Base-by-base conservation (phyloP, 1,140 invertebrate genomes). In the Oryzaephilus surinamensis region DNA sequence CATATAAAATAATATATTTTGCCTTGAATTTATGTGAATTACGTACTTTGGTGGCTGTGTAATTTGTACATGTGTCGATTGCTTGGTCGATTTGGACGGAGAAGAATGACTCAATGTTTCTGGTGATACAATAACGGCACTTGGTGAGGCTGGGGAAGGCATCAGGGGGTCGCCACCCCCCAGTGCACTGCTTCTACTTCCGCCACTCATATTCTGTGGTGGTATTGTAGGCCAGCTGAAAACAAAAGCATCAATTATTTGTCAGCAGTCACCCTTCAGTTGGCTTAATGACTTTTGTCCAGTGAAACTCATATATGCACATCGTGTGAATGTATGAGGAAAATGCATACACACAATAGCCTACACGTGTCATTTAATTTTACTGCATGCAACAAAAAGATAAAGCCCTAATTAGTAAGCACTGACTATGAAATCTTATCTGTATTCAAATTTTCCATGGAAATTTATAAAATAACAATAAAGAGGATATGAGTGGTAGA, bases 51-150 rank as follows among this genome's bases (percentile, higher is more conserved):
- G 27, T 8, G 43, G 45, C 27, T 35, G 14, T 6, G 43, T 19
- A 16, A 43, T 47, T 32, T 61, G 58, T 4, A 56, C 53, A 16
- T 60, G 57, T 18, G 50, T 44, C 13, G 41, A 34, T 12, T 44
- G 43, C 0, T 53, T 50, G 0, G 52, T 37, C 8, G 40, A 45
- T 8, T 62, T 56, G 4, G 60, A 55, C n/a, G 65, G 65, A 10
- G 56, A 60, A 32, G 74, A 76, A 53, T 70, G 65, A 53, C 77
- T 72, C 35, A 79, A 67, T 26, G 79, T 80, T 65, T 77, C 76
- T 20, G 81, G 79, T 19, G 78, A 81, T 39, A 82, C 79, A 44
- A 84, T 71, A n/a, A 79, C 73, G 16, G 78, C 76, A 36, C 70
- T 73, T 8, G 76, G 72, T 8, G 75, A 77, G 5, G 79, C 76